A percentile compares a stretch with the other conserved stretches of the same genome.
Conservation (phyloP, 2,888 invertebrate species). For the Cataglyphis albicans region DNA sequence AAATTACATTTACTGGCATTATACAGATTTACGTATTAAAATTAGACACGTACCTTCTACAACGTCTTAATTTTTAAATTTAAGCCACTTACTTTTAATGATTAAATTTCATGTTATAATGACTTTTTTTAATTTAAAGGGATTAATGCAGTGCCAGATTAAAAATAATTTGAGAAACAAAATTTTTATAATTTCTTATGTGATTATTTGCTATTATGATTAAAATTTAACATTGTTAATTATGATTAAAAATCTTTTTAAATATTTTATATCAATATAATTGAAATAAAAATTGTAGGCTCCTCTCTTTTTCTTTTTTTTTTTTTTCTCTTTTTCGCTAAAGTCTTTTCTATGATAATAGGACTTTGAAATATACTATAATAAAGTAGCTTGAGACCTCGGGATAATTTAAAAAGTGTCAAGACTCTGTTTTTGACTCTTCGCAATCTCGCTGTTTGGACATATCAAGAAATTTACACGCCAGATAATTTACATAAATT, state of each 20-base stretch:
- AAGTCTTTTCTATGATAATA: not conserved
- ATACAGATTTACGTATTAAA: not conserved
- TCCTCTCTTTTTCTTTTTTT: not conserved
- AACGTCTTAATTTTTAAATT: not conserved
- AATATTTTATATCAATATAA: not conserved
- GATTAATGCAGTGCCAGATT: not conserved
- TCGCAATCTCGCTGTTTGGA: slow-evolving; percentile 1
- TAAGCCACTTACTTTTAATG: not conserved
- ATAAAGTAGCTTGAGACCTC: not conserved
- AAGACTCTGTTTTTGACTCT: not conserved
- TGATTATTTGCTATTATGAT: not conserved
- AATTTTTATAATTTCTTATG: not conserved
- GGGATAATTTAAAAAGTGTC: slow-evolving; percentile 13
- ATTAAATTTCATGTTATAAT: not conserved
- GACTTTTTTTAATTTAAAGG: slow-evolving; percentile 5
- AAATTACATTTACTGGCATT: not conserved
- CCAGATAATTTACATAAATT: slow-evolving; percentile 32
- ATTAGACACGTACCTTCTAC: not conserved
- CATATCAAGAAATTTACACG: slow-evolving; percentile 7
- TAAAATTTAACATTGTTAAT: not conserved
- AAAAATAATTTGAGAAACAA: not conserved
- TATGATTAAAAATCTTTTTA: not conserved
- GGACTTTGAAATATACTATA: not conserved
- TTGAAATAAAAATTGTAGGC: not conserved
- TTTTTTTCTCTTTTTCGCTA: not conserved